These are phyloP conservation scores for Creontiades dilutus DNA, from an alignment of 2,888 invertebrate genomes.

Conservation along the genomic window DNA sequence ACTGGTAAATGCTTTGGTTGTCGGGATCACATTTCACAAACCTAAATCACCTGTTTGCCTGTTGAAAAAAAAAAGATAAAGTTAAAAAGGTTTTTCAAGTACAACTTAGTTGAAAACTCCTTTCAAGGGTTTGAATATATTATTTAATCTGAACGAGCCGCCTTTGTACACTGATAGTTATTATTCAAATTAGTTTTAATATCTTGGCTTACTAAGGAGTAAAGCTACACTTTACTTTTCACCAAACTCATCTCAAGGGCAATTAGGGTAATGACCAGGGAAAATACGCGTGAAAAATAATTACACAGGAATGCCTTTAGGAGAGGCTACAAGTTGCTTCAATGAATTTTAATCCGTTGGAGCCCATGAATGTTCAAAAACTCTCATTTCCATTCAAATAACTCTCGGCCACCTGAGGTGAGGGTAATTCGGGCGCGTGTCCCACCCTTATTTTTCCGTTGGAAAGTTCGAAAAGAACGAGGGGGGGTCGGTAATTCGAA, in stretches of 20 bases:
- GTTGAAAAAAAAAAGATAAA: not conserved
- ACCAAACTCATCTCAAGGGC: not conserved
- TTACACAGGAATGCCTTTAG: not conserved
- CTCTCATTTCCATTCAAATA: conserved; percentile 36
- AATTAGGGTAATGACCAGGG: conserved; percentile 8
- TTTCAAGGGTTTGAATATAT: not conserved
- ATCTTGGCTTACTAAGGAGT: not conserved
- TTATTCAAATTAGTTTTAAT: conserved; percentile 28
- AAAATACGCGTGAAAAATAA: conserved; percentile 36
- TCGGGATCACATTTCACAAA: too few species aligned
- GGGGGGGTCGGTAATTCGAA: not conserved
- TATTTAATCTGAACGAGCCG: not conserved
- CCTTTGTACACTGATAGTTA: not conserved
- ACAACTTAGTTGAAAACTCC: not conserved
- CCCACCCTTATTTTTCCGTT: not conserved
- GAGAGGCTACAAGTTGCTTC: conserved; percentile 4
- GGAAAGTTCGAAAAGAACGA: not conserved
- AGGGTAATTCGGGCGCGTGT: not conserved
- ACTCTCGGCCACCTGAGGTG: not conserved
- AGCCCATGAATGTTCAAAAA: conserved; percentile 6
- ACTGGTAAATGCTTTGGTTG: too few species aligned
- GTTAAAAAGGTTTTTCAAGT: not conserved
- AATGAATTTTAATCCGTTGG: not conserved
- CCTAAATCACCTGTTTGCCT: too few species aligned
- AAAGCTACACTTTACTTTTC: conserved; percentile 13